These are phyloP conservation scores for Sula dactylatra DNA, from an alignment of 2,113 vertebrate genomes.

Conservation along the genomic window DNA sequence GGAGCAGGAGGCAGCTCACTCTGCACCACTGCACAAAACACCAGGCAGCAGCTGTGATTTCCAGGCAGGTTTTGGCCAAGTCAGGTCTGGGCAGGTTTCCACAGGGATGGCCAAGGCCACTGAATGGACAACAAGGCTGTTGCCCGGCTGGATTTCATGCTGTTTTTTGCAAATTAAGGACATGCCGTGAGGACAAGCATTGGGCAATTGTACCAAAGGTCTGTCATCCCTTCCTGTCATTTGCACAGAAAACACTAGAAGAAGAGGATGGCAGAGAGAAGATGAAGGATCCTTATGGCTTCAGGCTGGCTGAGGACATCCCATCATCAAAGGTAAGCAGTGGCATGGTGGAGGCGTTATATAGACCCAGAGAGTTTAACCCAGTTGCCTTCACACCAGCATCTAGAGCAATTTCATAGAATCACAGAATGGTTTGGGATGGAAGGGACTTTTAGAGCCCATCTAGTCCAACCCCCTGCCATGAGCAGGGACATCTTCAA, in stretches of 20 bases:
- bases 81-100: neutral
- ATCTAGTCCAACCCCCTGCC: no score
- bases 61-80: neutral
- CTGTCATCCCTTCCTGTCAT: neutral
- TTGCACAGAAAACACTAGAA: neutral
- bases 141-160: neutral
- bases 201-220: constrained; percentile 29
- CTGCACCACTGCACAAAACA: neutral
- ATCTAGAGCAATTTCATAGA: fast-evolving
- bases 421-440: no score
- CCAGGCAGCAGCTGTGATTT: neutral
- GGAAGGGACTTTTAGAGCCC: no score
- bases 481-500: no score
- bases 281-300: neutral
- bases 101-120: neutral
- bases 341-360: fast-evolving
- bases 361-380: neutral
- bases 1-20: neutral
- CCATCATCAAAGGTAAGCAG: neutral
- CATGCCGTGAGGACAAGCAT: fast-evolving
- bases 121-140: neutral
- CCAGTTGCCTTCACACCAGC: neutral
- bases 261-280: neutral
- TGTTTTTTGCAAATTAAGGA: neutral
- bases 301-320: neutral